Base-by-base conservation (phyloP, 2,113 vertebrate genomes). In the Rhagologus leucostigma region DNA sequence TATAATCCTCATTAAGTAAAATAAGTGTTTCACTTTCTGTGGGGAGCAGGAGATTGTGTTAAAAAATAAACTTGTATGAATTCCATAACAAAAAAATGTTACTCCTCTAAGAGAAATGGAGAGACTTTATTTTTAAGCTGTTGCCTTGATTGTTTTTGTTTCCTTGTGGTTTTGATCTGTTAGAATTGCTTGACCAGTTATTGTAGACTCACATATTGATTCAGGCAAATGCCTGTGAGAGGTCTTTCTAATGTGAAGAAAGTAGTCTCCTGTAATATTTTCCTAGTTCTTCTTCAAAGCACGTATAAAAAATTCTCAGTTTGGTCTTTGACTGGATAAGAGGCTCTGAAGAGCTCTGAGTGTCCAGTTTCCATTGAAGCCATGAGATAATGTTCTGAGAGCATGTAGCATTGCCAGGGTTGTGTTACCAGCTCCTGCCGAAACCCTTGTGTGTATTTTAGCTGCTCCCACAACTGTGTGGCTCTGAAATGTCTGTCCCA, bases 391-490 rank as follows among this genome's bases (percentile, higher is more conserved):
- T 7, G 16, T 41, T 67, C 33, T 65, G 42, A 17, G 21, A 12
- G 37, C 1, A 3, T 0, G 0, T 7, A 60, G 29, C 3, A 1
- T 50, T 75, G 33, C 8, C 2, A 30, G 41, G 4, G 10, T 56
- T 52, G 12, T 2, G 17, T 35, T 23, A 26, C 22, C 14, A 50
- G 5, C 7, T 77, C 4, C 0, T 26, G 23, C 11, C 29, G 37
- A 63, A 77, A 9, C 4, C 6, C 18, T 24, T 55, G 15, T 4
- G 10, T 59, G 27, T 7, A 1, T 10, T 47, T 59, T 12, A 44
- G 14, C 16, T 81, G n/a, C 13, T 67, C 29, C 23, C 2, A 13
- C 11, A 13, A 3, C 17, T 4, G 19, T 0, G 0, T 4, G 9
- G 4, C 16, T 80, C 27, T 13, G 21, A 46, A 35, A 32, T 13